phyloP scores from a whole-genome alignment of 2,888 invertebrate species.

The Ormyrus nitidulus region DNA sequence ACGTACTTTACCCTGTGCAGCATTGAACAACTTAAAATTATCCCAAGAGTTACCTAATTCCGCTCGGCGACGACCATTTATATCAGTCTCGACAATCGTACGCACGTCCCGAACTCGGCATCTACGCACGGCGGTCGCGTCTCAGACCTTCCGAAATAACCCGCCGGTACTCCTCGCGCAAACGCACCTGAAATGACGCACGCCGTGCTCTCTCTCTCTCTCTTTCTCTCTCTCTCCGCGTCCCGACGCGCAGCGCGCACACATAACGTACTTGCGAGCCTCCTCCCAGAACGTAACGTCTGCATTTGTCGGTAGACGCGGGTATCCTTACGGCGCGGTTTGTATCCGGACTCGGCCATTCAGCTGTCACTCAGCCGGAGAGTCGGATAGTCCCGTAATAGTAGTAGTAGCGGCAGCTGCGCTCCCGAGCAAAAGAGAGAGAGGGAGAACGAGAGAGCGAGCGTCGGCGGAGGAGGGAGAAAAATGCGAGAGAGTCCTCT shows the following conservation, averaged over 20 bases:
- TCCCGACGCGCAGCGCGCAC: background rate
- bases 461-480: slow-evolving; percentile 35
- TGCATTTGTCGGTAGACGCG: slow-evolving; percentile 36
- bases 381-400: slow-evolving; percentile 56
- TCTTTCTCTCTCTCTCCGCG: background rate
- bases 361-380: slow-evolving; percentile 72
- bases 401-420: slow-evolving; percentile 2
- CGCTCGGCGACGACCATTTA: too few relatives aligned
- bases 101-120: too few relatives aligned
- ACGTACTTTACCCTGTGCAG: too few relatives aligned
- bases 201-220: slow-evolving; percentile 26
- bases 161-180: background rate
- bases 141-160: too few relatives aligned
- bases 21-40: too few relatives aligned
- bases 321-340: slow-evolving; percentile 54
- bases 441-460: slow-evolving; percentile 56
- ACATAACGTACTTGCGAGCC: background rate
- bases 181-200: slow-evolving; percentile 39
- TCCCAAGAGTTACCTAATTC: too few relatives aligned
- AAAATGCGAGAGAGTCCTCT: slow-evolving; percentile 22
- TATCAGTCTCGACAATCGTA: too few relatives aligned
- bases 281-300: slow-evolving; percentile 18
- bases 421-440: background rate
- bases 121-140: too few relatives aligned
- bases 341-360: slow-evolving; percentile 63